Conservation (phyloP, 1,140 invertebrate genomes). For the Drosophila ercepeae region DNA sequence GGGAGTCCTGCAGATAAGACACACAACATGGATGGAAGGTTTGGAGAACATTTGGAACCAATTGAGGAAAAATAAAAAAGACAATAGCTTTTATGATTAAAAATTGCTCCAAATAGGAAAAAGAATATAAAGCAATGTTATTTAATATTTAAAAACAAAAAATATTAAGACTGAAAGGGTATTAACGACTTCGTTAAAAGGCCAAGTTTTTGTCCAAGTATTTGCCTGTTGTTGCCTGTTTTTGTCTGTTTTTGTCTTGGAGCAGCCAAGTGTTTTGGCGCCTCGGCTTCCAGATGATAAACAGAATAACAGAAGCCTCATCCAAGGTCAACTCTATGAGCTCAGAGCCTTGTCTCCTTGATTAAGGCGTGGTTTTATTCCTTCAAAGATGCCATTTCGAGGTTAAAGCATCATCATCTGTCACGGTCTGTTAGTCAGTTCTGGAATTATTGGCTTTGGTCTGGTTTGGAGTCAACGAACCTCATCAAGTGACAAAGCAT, state of each 20-base stretch:
- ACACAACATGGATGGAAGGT: too few species aligned
- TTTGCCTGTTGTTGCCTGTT: conserved; percentile 1
- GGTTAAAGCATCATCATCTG: conserved; percentile 29
- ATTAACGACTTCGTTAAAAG: not conserved
- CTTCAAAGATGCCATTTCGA: not conserved
- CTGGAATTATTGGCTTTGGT: conserved; percentile 15
- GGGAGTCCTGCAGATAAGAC: not conserved
- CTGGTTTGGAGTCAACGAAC: conserved; percentile 55
- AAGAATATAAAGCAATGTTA: too few species aligned
- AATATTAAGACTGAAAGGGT: not conserved
- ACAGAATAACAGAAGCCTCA: conserved; percentile 44
- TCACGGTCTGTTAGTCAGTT: conserved; percentile 43
- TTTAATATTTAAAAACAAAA: too few species aligned
- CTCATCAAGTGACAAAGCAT: conserved; percentile 32
- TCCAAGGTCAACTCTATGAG: conserved; percentile 56
- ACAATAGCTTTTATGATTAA: too few species aligned
- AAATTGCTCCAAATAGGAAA: too few species aligned
- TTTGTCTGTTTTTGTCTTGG: conserved; percentile 2
- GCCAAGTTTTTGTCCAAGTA: not conserved
- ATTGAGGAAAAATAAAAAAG: too few species aligned
- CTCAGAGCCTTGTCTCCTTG: not conserved
- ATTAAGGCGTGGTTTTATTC: not conserved
- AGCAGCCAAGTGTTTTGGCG: conserved; percentile 30
- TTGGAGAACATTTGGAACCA: too few species aligned
- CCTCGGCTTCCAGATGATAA: conserved; percentile 36